phyloP scores from a whole-genome alignment of 1,140 invertebrate genomes.

The Drosophila pectinifera region DNA sequence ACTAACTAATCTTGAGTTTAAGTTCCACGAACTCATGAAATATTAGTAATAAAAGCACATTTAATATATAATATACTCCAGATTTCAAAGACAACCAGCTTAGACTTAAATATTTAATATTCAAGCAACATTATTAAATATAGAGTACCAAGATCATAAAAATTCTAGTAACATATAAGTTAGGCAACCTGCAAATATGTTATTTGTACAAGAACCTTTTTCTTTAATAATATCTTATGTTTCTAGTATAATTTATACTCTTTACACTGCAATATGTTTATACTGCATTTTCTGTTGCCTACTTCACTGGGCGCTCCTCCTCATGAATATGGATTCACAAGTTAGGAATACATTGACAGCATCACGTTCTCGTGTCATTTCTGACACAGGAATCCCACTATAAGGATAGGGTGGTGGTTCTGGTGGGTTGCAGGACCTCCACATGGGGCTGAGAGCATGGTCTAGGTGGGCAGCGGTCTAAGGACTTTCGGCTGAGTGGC shows the following conservation, averaged over 20 bases:
- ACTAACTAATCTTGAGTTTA: background rate
- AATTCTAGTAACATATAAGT: background rate
- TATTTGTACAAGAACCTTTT: background rate
- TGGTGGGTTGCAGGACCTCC: background rate
- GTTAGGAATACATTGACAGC: constrained; percentile 24
- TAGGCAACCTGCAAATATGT: background rate
- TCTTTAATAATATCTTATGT: background rate
- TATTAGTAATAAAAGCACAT: background rate
- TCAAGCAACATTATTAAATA: too few relatives aligned
- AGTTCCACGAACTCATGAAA: background rate
- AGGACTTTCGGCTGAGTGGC: constrained; percentile 57
- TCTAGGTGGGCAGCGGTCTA: constrained; percentile 33
- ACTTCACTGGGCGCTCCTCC: constrained; percentile 24
- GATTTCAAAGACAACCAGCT: background rate
- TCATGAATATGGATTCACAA: constrained; percentile 53
- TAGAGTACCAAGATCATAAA: background rate
- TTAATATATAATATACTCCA: background rate
- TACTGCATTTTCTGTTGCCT: constrained; percentile 15
- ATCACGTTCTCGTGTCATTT: constrained; percentile 23
- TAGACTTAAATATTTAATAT: background rate
- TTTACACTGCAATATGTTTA: constrained; percentile 1
- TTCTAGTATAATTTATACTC: background rate
- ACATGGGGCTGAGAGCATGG: background rate
- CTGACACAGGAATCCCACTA: constrained; percentile 2
- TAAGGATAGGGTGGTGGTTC: background rate